Conservation (phyloP, 1,140 invertebrate species). For the Drosophila mojavensis region DNA sequence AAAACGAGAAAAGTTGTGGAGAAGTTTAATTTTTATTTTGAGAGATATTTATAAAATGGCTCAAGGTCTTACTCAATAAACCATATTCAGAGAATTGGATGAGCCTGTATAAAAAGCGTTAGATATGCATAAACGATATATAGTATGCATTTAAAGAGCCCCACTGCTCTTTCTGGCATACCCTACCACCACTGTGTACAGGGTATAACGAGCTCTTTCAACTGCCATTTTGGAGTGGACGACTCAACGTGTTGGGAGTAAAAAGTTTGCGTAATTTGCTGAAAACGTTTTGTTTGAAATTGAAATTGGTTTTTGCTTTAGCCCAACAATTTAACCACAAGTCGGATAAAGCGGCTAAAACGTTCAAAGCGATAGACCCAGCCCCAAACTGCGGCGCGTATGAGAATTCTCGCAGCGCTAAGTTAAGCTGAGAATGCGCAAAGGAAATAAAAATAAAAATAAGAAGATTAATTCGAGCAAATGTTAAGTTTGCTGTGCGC, state of each 20-base stretch:
- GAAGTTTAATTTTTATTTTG: too few species aligned
- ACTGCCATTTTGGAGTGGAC: conserved; percentile 33
- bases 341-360: conserved; percentile 51
- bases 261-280: conserved; percentile 71
- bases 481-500: conserved; percentile 45
- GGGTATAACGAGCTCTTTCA: conserved; percentile 15
- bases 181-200: background rate
- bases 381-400: conserved; percentile 17
- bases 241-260: conserved; percentile 61
- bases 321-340: conserved; percentile 72
- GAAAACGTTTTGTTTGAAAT: conserved; percentile 80
- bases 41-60: too few species aligned
- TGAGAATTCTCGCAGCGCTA: background rate
- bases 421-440: conserved; percentile 47
- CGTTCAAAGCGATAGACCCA: conserved; percentile 66
- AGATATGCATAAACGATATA: too few species aligned
- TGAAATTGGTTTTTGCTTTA: conserved; percentile 73
- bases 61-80: too few species aligned
- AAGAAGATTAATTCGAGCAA: conserved; percentile 46
- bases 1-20: too few species aligned
- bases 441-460: background rate
- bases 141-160: too few species aligned
- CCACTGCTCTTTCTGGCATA: background rate
- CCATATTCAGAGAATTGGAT: too few species aligned
- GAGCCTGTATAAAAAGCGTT: too few species aligned